Percentiles rank a stretch among this genome's conserved stretches.
These are phyloP conservation scores for Mythimna loreyi DNA, from an alignment of 2,888 invertebrate species.

Conservation along the genomic window DNA sequence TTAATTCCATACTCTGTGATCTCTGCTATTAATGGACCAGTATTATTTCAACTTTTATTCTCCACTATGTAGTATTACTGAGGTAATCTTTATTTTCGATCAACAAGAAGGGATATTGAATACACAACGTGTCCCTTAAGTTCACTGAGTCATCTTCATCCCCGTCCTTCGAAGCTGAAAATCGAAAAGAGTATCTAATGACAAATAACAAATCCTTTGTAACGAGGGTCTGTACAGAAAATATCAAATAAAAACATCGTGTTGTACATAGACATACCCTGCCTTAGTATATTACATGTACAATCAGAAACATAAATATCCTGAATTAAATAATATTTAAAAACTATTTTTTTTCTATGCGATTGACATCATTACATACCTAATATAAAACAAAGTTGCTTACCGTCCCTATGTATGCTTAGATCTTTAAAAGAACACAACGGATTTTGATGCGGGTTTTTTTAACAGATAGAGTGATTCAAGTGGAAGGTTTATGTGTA, in stretches of 20 bases:
- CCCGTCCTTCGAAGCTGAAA: slow-evolving; percentile 42
- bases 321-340: not conserved
- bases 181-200: slow-evolving; percentile 48
- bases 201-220: slow-evolving; percentile 50
- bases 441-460: too few species aligned
- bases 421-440: too few species aligned
- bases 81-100: not conserved
- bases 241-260: slow-evolving; percentile 26
- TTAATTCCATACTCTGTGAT: not conserved
- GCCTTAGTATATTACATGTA: slow-evolving; percentile 6
- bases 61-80: not conserved
- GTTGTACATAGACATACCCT: slow-evolving; percentile 11
- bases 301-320: not conserved
- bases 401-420: too few species aligned
- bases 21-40: not conserved
- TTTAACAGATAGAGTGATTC: too few species aligned
- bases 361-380: too few species aligned
- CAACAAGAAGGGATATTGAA: not conserved
- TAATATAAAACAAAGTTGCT: too few species aligned
- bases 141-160: slow-evolving; percentile 31
- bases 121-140: slow-evolving; percentile 15
- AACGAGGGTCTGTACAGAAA: slow-evolving; percentile 44
- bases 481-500: too few species aligned
- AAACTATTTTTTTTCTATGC: not conserved
- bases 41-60: not conserved